Conservation (phyloP, 2,797 vertebrate species). For the Diplodus puntazzo region DNA sequence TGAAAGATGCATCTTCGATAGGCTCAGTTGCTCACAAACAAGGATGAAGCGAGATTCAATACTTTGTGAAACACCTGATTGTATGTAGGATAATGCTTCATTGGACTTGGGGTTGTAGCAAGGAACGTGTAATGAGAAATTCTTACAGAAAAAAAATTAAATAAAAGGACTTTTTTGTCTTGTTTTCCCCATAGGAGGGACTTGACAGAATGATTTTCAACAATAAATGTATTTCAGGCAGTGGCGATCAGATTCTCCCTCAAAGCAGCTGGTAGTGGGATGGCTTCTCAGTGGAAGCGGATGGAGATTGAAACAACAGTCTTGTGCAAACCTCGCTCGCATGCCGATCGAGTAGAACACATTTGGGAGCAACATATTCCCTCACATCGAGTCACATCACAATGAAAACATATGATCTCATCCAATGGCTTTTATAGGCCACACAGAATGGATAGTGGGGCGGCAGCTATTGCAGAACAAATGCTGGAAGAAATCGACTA, state of each 20-base stretch:
- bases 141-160: not conserved
- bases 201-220: not conserved
- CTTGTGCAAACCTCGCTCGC: not conserved
- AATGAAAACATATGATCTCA: conserved; percentile 15
- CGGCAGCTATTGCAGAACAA: not conserved
- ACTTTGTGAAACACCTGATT: not conserved
- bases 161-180: not conserved
- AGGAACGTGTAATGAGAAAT: not conserved
- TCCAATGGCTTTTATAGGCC: not conserved
- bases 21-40: too few species aligned
- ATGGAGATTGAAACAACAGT: not conserved
- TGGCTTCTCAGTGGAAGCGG: not conserved
- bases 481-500: conserved; percentile 26
- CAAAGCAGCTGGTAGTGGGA: not conserved
- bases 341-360: conserved; percentile 15
- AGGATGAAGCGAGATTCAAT: too few species aligned
- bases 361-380: not conserved
- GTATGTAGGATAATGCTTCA: too few species aligned
- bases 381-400: not conserved
- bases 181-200: not conserved
- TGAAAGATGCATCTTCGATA: too few species aligned
- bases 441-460: not conserved
- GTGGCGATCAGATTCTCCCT: not conserved
- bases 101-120: too few species aligned
- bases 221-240: not conserved